Conservation (phyloP, 2,113 vertebrate species). For the Phaetusa simplex region DNA sequence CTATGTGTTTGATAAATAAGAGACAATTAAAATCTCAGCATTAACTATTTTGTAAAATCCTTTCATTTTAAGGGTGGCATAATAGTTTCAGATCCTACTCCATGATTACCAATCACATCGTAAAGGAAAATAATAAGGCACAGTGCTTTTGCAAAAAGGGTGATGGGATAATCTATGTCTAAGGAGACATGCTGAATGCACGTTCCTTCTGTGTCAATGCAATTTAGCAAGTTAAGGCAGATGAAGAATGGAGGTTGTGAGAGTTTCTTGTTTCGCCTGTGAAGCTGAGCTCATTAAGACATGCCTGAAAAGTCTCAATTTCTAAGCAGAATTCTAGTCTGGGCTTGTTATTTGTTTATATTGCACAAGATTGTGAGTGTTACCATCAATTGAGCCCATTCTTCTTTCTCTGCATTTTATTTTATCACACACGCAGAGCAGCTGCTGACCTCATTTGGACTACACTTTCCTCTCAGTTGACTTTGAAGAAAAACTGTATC, state of each 20-base stretch:
- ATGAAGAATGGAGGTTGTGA: neutral
- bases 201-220: neutral
- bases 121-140: neutral
- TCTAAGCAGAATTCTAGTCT: slow-evolving; percentile 47
- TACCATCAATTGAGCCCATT: neutral
- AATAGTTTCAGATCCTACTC: neutral
- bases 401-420: slow-evolving; percentile 38
- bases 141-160: neutral
- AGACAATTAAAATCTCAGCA: neutral
- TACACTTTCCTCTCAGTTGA: slow-evolving; percentile 43
- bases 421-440: slow-evolving; percentile 10
- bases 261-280: neutral
- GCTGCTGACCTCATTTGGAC: slow-evolving; percentile 57
- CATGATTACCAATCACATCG: neutral
- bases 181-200: neutral
- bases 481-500: slow-evolving; percentile 65
- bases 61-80: neutral
- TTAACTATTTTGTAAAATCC: neutral
- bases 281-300: neutral
- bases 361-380: neutral
- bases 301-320: neutral
- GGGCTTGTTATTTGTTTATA: slow-evolving; percentile 39
- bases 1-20: neutral
- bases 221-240: neutral
- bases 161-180: neutral